Conservation (phyloP, 1,140 invertebrate species). For the Anastrepha ludens region DNA sequence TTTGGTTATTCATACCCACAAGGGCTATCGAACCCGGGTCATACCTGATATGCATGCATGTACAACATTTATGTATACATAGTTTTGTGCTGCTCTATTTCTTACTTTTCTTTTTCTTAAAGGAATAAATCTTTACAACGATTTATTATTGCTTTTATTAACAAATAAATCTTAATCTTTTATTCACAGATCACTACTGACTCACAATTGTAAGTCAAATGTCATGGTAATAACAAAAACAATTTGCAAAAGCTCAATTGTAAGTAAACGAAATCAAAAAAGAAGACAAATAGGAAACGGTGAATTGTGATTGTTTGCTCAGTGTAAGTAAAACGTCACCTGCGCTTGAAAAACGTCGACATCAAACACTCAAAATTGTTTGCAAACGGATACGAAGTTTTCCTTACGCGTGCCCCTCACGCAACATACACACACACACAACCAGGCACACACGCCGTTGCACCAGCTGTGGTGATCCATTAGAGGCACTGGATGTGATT, state of each 20-base stretch:
- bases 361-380: conserved; percentile 13
- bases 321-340: background rate
- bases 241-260: background rate
- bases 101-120: too few relatives aligned
- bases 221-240: background rate
- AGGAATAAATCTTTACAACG: too few relatives aligned
- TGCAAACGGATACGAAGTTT: background rate
- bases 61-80: too few relatives aligned
- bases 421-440: background rate
- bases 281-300: background rate
- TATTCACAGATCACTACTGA: conserved; percentile 21
- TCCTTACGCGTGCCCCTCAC: background rate
- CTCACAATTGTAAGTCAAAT: background rate
- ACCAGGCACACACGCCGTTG: background rate
- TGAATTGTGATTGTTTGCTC: background rate
- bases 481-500: conserved; percentile 18
- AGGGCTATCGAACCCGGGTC: too few relatives aligned
- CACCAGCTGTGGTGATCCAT: conserved; percentile 18
- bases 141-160: too few relatives aligned
- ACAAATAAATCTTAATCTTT: too few relatives aligned
- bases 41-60: too few relatives aligned
- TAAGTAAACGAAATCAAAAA: background rate
- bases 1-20: too few relatives aligned
- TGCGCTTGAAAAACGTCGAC: background rate
- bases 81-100: too few relatives aligned